Percentiles rank a stretch among this genome's conserved stretches.
phyloP scores from a whole-genome alignment of 2,113 vertebrate genomes.

The Sorex araneus region DNA sequence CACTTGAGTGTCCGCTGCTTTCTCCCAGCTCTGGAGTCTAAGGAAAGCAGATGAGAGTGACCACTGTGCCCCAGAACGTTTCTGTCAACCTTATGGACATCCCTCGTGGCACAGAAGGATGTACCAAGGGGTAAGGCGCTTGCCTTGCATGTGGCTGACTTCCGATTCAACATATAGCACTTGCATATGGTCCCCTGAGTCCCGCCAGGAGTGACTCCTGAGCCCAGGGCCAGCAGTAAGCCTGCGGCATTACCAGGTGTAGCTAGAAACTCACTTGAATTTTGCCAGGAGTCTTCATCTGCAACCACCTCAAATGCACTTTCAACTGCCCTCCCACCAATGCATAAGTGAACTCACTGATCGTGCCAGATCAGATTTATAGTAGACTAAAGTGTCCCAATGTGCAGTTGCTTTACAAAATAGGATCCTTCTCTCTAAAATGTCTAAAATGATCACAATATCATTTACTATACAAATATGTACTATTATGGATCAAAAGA shows the following conservation, averaged over 20 bases:
- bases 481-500: not conserved
- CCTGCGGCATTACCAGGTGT: no score
- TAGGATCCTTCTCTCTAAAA: not conserved
- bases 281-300: not conserved
- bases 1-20: not conserved
- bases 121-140: no score
- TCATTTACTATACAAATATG: constrained; percentile 26
- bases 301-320: not conserved
- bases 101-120: not conserved
- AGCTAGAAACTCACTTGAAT: not conserved
- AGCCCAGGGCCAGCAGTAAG: no score
- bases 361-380: not conserved
- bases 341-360: not conserved
- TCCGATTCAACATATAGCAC: no score
- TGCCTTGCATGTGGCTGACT: no score
- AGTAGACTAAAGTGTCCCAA: not conserved
- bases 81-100: not conserved
- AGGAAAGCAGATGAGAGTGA: constrained; percentile 42
- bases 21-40: not conserved
- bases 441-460: constrained; percentile 20
- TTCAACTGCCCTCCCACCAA: not conserved
- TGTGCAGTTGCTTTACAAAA: not conserved
- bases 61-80: not conserved
- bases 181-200: no score
- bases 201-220: no score